Evolutionary conservation across 2,113 vertebrate genomes (phyloP), one percentile per base, ranked within the genome.

Genomic region (Ia io): DNA sequence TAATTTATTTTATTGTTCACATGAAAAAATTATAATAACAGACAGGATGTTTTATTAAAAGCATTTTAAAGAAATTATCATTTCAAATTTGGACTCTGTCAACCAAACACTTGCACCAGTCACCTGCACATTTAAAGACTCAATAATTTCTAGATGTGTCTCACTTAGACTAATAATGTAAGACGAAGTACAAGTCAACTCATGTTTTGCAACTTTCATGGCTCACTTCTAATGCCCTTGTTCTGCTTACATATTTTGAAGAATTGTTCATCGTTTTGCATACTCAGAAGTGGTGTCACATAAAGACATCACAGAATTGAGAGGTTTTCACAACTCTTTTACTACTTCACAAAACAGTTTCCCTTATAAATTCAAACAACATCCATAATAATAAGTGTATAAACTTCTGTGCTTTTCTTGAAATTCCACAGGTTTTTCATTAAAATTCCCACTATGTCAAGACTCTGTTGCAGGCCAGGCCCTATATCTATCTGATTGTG

Each of bases 71-170:
- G 28, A 88, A 91, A 77, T 93, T 93, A 63, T 82, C 8, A 77
- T 76, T 78, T 91, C 84, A 93, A 95, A 85, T 56, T 88, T 80
- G 53, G 10, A 74, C 40, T 65, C 59, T 84, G 18, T 79, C 42
- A 70, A 28, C 77, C 32, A 94, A 82, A 80, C 30, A 22, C 12
- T 78, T 42, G 78, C 22, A 32, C 16, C n/a, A 63, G 44, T 70
- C 22, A 67, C 8, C 30, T 88, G 78, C 17, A 28, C 84, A 56
- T 67, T 22, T 61, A 42, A 88, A 79, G 61, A 88, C 9, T 63
- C 6, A 30, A 3, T 70, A 59, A 71, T 82, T 56, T 88, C 37
- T 40, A 82, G 23, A 83, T 56, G 0, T 40, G 1, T 53, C 37
- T 93, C 30, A 84, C 42, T 94, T 56, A 71, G 9, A 82, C 0